A percentile compares a stretch with the other conserved stretches of the same genome.
Conservation (phyloP, 2,797 vertebrate species). For the Podarcis siculus region DNA sequence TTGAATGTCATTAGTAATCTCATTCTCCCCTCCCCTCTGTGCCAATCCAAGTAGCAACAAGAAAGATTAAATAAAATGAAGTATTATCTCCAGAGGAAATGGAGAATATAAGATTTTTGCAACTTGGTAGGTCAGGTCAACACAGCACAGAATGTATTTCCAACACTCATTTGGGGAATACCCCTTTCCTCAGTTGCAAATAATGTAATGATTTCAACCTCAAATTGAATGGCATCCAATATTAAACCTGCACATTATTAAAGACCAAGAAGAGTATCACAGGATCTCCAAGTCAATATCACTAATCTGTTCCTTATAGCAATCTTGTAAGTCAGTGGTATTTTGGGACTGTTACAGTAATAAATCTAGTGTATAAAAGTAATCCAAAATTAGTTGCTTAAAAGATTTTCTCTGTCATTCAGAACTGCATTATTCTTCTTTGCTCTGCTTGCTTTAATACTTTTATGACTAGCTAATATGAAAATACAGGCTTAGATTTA, state of each 20-base stretch:
- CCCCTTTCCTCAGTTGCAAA: constrained; percentile 38
- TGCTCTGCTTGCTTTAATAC: constrained; percentile 25
- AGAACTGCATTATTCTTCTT: not conserved
- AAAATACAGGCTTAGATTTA: constrained; percentile 44
- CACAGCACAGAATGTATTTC: constrained; percentile 41
- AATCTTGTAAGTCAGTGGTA: not conserved
- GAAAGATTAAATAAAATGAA: constrained; percentile 42
- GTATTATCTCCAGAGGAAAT: constrained; percentile 22
- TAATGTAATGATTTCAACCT: constrained; percentile 50
- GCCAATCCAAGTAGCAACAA: constrained; percentile 25
- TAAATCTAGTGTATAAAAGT: not conserved
- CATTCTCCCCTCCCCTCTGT: constrained; percentile 25
- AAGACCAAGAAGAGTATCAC: constrained; percentile 17
- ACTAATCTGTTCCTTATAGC: not conserved
- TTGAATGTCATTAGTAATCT: constrained; percentile 33
- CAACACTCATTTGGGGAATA: constrained; percentile 54
- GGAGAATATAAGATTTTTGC: constrained; percentile 47
- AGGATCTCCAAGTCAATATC: not conserved
- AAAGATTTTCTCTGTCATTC: not conserved
- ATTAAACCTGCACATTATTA: not conserved
- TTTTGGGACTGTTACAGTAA: not conserved
- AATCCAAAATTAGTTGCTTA: constrained; percentile 10
- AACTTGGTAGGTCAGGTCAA: constrained; percentile 44
- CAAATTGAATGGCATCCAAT: constrained; percentile 37
- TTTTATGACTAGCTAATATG: constrained; percentile 16